Evolutionary conservation across 2,113 vertebrate genomes (phyloP).

Genomic region (Butorides virescens): DNA sequence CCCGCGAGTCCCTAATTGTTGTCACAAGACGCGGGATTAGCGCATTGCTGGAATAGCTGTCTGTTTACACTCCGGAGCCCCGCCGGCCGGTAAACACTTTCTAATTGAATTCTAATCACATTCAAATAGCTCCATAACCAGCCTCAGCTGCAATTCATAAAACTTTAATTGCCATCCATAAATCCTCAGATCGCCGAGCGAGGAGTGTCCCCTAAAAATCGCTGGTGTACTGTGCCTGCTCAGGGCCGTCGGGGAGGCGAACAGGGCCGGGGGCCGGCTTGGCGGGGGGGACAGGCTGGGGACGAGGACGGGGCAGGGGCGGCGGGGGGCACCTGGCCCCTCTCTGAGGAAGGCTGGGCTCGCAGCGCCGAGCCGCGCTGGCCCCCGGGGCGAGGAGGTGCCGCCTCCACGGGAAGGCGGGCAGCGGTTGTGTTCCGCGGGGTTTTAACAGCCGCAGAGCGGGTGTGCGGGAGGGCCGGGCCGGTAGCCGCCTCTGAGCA

Average conservation of each 20-base stretch:
- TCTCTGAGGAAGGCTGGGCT: neutral
- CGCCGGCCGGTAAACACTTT: slow-evolving; percentile 92
- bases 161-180: slow-evolving; percentile 90
- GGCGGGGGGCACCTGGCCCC: neutral
- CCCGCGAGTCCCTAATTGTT: slow-evolving; percentile 89
- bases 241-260: neutral
- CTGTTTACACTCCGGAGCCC: slow-evolving; percentile 91
- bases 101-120: slow-evolving; percentile 99
- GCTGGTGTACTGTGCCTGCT: neutral
- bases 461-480: neutral
- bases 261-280: too few relatives aligned
- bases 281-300: neutral
- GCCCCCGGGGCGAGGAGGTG: neutral
- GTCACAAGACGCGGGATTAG: slow-evolving; percentile 99
- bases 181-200: slow-evolving; percentile 73
- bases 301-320: too few relatives aligned
- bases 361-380: neutral
- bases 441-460: neutral
- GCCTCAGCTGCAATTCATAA: slow-evolving; percentile 88
- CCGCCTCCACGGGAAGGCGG: neutral
- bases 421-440: neutral
- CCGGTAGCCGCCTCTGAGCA: neutral
- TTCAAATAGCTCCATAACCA: slow-evolving; percentile 91
- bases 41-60: slow-evolving; percentile 98
- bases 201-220: slow-evolving; percentile 54